phyloP scores from a whole-genome alignment of 2,113 vertebrate species.

The Gymnorhina tibicen region DNA sequence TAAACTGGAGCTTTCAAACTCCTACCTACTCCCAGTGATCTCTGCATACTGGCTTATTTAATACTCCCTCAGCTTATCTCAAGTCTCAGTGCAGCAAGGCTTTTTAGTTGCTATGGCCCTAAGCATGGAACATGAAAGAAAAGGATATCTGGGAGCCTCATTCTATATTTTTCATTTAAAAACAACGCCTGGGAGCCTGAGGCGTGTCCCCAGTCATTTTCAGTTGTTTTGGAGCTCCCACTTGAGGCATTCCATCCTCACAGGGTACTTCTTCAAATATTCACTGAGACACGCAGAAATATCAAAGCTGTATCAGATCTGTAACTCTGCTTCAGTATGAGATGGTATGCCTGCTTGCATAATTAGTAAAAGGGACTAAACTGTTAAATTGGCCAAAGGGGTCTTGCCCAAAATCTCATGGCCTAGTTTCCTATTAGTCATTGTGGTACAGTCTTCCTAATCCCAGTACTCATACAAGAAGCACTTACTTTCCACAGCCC shows the following conservation, averaged over 20 bases:
- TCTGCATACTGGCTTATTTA: slow-evolving; percentile 45
- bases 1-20: slow-evolving; percentile 50
- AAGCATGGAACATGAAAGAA: slow-evolving; percentile 54
- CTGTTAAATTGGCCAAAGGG: not conserved
- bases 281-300: not conserved
- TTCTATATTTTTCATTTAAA: slow-evolving; percentile 24
- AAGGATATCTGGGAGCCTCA: slow-evolving; percentile 25
- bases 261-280: not conserved
- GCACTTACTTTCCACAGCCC: not conserved
- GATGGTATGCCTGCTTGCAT: not conserved
- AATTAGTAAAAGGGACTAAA: not conserved
- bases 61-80: slow-evolving; percentile 54
- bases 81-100: slow-evolving; percentile 21
- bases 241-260: not conserved
- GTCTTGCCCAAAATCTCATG: not conserved
- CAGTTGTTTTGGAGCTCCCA: not conserved
- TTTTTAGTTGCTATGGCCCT: slow-evolving; percentile 52
- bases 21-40: slow-evolving; percentile 38
- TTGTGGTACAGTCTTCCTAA: not conserved
- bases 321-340: not conserved
- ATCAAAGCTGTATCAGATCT: not conserved
- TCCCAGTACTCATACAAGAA: not conserved
- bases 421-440: not conserved
- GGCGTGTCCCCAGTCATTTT: not conserved
- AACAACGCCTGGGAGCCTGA: not conserved